phyloP scores from a whole-genome alignment of 2,797 vertebrate genomes.

The Florisuga fusca region DNA sequence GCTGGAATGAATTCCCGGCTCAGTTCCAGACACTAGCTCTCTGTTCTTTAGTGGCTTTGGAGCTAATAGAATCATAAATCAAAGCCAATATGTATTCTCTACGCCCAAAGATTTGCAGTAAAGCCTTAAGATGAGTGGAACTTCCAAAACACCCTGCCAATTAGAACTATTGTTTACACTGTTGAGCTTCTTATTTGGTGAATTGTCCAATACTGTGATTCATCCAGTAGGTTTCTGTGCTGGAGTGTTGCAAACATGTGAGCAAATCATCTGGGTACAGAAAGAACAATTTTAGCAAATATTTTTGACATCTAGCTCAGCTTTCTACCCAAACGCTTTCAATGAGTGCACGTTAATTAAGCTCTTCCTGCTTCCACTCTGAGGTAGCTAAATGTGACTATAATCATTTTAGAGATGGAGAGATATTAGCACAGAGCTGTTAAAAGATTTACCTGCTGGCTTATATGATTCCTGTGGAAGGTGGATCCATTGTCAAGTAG shows the following conservation, averaged over 20 bases:
- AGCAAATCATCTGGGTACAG: conserved; percentile 12
- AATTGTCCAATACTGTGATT: background rate
- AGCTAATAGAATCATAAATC: conserved; percentile 2
- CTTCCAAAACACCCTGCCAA: conserved; percentile 8
- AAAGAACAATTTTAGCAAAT: background rate
- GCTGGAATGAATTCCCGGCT: conserved; percentile 8
- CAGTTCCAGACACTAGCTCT: background rate
- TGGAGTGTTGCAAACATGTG: background rate
- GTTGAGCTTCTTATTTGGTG: background rate
- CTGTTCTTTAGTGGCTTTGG: conserved; percentile 8
- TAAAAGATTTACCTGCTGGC: background rate
- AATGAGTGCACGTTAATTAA: conserved; percentile 40
- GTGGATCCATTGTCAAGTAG: background rate
- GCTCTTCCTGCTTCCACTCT: background rate
- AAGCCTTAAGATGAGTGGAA: background rate
- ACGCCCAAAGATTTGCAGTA: background rate
- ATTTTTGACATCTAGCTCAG: background rate
- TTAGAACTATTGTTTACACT: background rate
- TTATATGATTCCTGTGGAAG: background rate
- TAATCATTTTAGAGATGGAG: background rate
- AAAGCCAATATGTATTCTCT: conserved; percentile 14
- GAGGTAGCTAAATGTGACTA: background rate
- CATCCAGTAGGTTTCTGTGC: background rate
- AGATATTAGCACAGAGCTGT: background rate
- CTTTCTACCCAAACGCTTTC: conserved; percentile 16